Percentiles rank a stretch among this genome's conserved stretches.
Evolutionary conservation across 1,140 invertebrate genomes (phyloP).

Genomic region (Listronotus oregonensis): DNA sequence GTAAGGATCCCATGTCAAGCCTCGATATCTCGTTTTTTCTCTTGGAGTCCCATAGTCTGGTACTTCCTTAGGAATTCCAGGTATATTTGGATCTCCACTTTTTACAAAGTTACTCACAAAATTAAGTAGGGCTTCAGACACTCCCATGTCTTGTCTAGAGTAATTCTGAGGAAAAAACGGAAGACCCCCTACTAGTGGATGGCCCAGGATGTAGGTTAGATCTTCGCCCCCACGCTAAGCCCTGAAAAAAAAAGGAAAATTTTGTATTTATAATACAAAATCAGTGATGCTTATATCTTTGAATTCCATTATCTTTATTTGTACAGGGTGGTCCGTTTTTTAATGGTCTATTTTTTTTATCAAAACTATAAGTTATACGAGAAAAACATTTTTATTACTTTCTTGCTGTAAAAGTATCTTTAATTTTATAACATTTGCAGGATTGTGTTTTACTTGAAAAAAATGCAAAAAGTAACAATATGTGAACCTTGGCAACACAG

Average conservation of each 20-base stretch:
- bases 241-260: slow-evolving; percentile 61
- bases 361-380: no score
- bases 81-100: slow-evolving; percentile 73
- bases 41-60: slow-evolving; percentile 63
- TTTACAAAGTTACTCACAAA: slow-evolving; percentile 77
- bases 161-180: slow-evolving; percentile 72
- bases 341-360: no score
- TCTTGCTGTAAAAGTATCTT: no score
- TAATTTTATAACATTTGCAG: no score
- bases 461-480: no score
- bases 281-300: no score
- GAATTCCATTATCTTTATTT: no score
- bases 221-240: slow-evolving; percentile 86
- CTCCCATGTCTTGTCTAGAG: slow-evolving; percentile 72
- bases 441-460: no score
- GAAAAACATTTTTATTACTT: no score
- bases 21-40: slow-evolving; percentile 65
- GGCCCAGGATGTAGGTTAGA: slow-evolving; percentile 83
- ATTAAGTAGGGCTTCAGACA: slow-evolving; percentile 76
- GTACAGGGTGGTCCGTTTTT: no score
- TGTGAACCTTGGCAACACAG: no score
- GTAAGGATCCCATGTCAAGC: slow-evolving; percentile 72
- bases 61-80: slow-evolving; percentile 57
- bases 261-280: no score
- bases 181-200: slow-evolving; percentile 76